Evolutionary conservation across 2,888 invertebrate genomes (phyloP).

Genomic region (Choreutis nemorana): DNA sequence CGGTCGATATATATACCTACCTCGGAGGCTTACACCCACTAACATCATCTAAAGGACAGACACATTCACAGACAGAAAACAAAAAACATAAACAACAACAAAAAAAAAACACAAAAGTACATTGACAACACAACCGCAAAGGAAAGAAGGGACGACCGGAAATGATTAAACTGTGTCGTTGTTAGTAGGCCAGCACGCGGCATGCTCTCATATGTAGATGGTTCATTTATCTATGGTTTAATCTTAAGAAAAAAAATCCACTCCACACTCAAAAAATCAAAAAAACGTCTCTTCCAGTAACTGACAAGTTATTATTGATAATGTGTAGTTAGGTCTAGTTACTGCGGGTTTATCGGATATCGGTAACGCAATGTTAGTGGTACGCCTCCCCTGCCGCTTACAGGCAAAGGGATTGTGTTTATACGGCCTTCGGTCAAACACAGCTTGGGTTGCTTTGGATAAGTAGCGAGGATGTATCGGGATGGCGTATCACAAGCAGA

Average conservation of each 20-base stretch:
- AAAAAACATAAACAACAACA: conserved; percentile 24
- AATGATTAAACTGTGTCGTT: conserved; percentile 24
- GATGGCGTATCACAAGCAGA: conserved; percentile 63
- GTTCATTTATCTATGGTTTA: conserved; percentile 13
- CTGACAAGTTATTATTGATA: conserved; percentile 45
- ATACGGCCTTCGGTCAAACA: conserved; percentile 23
- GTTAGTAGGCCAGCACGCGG: conserved; percentile 48
- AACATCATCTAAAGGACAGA: conserved; percentile 38
- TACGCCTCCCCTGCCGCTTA: conserved; percentile 23
- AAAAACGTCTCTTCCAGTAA: conserved; percentile 44
- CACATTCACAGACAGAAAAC: conserved; percentile 47
- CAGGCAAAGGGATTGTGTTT: conserved; percentile 19
- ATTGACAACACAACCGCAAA: conserved; percentile 58
- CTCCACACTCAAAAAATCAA: conserved; percentile 61
- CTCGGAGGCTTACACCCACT: conserved; percentile 39
- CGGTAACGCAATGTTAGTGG: conserved; percentile 47
- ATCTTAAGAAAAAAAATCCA: conserved; percentile 48
- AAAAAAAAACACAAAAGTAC: conserved; percentile 34
- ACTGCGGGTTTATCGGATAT: conserved; percentile 24
- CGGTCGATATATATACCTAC: conserved; percentile 47
- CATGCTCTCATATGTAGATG: conserved; percentile 45
- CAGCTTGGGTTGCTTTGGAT: conserved; percentile 42
- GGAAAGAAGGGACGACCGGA: conserved; percentile 41
- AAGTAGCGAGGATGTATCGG: conserved; percentile 54
- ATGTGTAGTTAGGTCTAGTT: no score